Base-by-base conservation (phyloP, 2,113 vertebrate genomes). In the Rhodinocichla rosea region DNA sequence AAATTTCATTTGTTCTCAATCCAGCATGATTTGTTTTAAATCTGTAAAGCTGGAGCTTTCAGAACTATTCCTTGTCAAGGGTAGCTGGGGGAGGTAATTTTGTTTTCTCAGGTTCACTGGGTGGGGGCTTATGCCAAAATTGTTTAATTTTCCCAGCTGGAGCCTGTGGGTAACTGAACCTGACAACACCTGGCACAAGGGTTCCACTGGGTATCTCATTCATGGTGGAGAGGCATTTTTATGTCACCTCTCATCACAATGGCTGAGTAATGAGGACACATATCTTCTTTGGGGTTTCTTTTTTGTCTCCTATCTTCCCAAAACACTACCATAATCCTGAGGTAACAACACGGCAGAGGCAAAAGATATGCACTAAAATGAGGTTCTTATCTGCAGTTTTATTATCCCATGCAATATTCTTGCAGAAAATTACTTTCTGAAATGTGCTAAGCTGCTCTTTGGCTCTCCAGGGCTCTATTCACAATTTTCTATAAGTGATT, bases 371-470 rank as follows among this genome's bases (percentile, higher is more conserved):
- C 60, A 82, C 76, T 92, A 83, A 94, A 97, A 94, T 83, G 49
- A 90, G 70, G 80, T 80, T 84, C 78, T 96, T 96, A 94, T 94
- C 94, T 94, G 73, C 53, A 55, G 76, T 94, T 97, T 96, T 95
- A 94, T 93, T 97, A 92, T 90, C 81, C 85, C 50, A 16, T 94
- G 89, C 87, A 94, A 94, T 92, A 92, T 94, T 88, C 89, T 82
- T 20, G 7, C 50, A 87, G 91, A 87, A 96, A 97, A 96, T 92
- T 91, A 93, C 95, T 95, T 96, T 92, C 90, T 86, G 89, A 92
- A 95, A 95, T 63, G 81, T 73, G 74, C 85, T 92, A 94, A 94
- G 93, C 89, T 95, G 73, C 60, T 96, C 87, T 70, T 91, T 53
- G 68, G 39, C 71, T 96, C 79, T 95, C 90, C 83, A 45, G 94